Conservation (phyloP, 2,888 invertebrate genomes). For the Pherbina coryleti region DNA sequence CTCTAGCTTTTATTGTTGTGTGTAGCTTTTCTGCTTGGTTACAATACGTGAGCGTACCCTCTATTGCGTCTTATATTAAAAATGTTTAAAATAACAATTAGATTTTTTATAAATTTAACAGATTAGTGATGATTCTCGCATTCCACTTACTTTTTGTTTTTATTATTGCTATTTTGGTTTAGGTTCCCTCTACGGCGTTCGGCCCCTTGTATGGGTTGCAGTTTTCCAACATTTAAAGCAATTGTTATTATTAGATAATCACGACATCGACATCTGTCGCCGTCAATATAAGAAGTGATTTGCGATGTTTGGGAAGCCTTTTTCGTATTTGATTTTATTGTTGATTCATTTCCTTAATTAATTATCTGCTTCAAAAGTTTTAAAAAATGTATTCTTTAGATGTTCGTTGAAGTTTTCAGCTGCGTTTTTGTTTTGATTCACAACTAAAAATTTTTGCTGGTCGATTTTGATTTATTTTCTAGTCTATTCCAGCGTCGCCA, state of each 20-base stretch:
- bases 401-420: too few relatives aligned
- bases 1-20: neutral
- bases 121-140: neutral
- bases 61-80: constrained; percentile 11
- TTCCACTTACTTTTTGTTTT: neutral
- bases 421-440: constrained; percentile 11
- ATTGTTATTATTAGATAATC: constrained; percentile 29
- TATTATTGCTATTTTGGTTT: neutral
- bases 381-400: too few relatives aligned
- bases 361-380: too few relatives aligned
- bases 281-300: too few relatives aligned
- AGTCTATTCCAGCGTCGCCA: too few relatives aligned
- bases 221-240: constrained; percentile 1
- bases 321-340: too few relatives aligned
- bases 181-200: neutral
- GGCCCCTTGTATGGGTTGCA: neutral
- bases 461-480: too few relatives aligned
- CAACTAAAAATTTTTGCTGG: neutral
- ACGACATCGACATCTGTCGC: neutral
- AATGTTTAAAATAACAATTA: constrained; percentile 12
- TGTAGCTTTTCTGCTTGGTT: neutral
- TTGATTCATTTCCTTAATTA: too few relatives aligned
- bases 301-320: too few relatives aligned
- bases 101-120: neutral
- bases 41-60: neutral